Base-by-base conservation (phyloP, 2,888 invertebrate genomes). In the Drosophila niveifrons region DNA sequence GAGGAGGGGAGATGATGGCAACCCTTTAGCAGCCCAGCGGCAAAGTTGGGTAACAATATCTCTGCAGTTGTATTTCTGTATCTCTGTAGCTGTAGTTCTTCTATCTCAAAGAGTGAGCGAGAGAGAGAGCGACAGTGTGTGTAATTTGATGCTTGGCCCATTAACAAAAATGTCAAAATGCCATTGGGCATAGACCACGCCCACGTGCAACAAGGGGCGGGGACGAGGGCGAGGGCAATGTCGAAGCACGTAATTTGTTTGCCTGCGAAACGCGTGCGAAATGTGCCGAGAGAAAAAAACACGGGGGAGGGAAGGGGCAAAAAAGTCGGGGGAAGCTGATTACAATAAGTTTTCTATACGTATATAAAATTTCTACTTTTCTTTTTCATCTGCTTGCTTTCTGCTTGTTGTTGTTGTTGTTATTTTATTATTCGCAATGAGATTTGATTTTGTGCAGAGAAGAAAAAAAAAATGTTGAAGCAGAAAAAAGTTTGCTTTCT, bases 81-180 rank as follows among this genome's bases (percentile, higher is more conserved):
- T 18, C n/a, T n/a, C 13, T 55, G 57, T 50, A 47, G n/a, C 39
- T 69, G 46, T 53, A 57, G 43, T 23, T 56, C 29, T 50, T 55
- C 39, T 50, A 28, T 41, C 59, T 51, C 28, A 43, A 52, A 52
- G 44, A 47, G 29, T 31, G 15, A 31, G 44, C 43, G 31, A 46
- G n/a, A 17, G 36, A 31, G 36, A 11, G 4, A 18, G 31, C 7
- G 13, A 4, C 53, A 15, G 55, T 15, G 51, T 64, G 67, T 81
- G 85, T 85, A 86, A 86, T 88, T 88, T 88, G 86, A 86, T 88
- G 83, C 81, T 81, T 79, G 72, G 75, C 75, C 86, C 83, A 88
- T 88, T 86, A 86, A 83, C 80, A 80, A 88, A 86, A 85, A 88
- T 86, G 83, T 88, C 86, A 88, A 83, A 86, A 86, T 85, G 86